Conservation (phyloP, 2,888 invertebrate species). For the Incurvaria masculella region DNA sequence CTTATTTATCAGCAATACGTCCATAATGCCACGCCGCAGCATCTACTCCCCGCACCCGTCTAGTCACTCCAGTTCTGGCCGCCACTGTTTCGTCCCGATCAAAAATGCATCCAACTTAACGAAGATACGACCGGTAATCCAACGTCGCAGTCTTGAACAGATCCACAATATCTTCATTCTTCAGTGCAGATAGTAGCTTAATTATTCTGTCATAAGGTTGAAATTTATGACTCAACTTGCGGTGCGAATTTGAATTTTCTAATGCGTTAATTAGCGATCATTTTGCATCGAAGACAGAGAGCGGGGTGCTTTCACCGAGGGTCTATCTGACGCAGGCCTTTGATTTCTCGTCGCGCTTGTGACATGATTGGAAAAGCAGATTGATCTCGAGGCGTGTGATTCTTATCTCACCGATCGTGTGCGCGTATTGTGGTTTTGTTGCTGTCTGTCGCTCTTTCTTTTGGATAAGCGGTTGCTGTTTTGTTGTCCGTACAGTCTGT, state of each 20-base stretch:
- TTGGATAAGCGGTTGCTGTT: background rate
- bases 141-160: background rate
- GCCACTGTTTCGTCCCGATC: background rate
- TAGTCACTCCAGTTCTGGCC: background rate
- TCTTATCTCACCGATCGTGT: slow-evolving; percentile 27
- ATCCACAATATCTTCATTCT: background rate
- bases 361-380: slow-evolving; percentile 30
- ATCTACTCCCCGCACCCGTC: background rate
- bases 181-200: background rate
- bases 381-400: slow-evolving; percentile 41
- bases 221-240: background rate
- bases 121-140: background rate
- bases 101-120: background rate
- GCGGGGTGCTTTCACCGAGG: background rate
- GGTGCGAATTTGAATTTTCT: background rate
- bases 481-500: too few relatives aligned
- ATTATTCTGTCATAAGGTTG: background rate
- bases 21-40: background rate
- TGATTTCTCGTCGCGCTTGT: background rate
- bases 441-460: background rate
- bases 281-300: background rate
- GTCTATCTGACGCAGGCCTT: background rate
- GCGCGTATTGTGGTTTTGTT: background rate
- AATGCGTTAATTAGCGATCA: background rate
- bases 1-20: background rate